Percentiles rank a stretch among this genome's conserved stretches.
These are phyloP conservation scores for Pteria penguin DNA, from an alignment of 2,888 invertebrate species.

Conservation along the genomic window DNA sequence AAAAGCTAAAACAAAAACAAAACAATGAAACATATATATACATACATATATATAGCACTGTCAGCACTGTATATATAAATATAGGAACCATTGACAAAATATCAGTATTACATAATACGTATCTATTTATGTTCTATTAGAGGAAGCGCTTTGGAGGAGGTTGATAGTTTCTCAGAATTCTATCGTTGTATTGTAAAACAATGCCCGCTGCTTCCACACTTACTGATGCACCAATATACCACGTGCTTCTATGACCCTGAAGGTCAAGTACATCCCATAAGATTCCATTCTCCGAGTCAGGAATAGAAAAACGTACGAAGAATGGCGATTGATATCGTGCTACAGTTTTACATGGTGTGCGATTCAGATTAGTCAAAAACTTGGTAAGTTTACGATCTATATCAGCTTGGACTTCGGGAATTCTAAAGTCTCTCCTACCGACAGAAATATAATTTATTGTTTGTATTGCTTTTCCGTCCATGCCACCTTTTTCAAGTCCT, in stretches of 20 bases:
- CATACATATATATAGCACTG: too few species aligned
- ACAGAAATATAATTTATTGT: slow-evolving; percentile 7
- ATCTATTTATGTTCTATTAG: too few species aligned
- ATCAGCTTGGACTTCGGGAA: background rate
- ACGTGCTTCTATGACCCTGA: slow-evolving; percentile 25
- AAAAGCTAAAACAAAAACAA: too few species aligned
- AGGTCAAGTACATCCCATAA: slow-evolving; percentile 26
- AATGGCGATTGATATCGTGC: slow-evolving; percentile 7
- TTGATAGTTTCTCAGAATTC: background rate
- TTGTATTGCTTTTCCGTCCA: slow-evolving; percentile 5
- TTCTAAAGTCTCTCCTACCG: background rate
- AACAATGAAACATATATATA: too few species aligned
- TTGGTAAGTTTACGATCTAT: background rate
- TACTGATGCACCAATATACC: slow-evolving; percentile 29
- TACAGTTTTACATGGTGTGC: background rate
- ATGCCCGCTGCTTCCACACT: slow-evolving; percentile 16
- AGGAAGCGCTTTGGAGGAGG: background rate
- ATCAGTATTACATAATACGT: too few species aligned
- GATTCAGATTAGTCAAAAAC: background rate
- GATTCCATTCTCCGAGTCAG: slow-evolving; percentile 5
- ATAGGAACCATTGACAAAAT: too few species aligned
- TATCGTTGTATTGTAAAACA: slow-evolving; percentile 27
- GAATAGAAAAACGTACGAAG: slow-evolving; percentile 6
- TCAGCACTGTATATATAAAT: too few species aligned
- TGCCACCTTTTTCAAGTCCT: slow-evolving; percentile 4